Evolutionary conservation across 2,113 vertebrate species (phyloP).

Genomic region (Ctenomys sociabilis): DNA sequence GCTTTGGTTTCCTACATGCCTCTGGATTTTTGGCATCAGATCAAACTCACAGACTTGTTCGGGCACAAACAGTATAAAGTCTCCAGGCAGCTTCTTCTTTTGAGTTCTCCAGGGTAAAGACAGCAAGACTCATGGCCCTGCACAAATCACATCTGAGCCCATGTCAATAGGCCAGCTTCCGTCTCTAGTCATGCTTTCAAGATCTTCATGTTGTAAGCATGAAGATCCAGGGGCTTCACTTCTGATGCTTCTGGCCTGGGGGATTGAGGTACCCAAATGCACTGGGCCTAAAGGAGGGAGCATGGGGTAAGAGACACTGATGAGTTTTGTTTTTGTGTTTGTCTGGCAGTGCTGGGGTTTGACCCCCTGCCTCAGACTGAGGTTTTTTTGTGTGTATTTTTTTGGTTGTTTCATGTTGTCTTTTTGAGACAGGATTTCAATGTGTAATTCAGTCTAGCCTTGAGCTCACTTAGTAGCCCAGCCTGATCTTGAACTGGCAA

Average conservation of each 20-base stretch:
- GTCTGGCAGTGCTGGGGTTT: background rate
- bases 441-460: too few species aligned
- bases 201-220: background rate
- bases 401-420: too few species aligned
- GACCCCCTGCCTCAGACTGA: background rate
- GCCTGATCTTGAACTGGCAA: too few species aligned
- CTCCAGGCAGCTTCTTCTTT: constrained; percentile 73
- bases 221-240: background rate
- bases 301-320: background rate
- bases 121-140: constrained; percentile 37
- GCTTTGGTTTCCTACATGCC: constrained; percentile 76
- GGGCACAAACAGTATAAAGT: constrained; percentile 78
- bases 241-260: background rate
- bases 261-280: background rate
- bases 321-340: background rate
- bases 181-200: constrained; percentile 53
- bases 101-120: constrained; percentile 3
- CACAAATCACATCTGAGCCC: constrained; percentile 47
- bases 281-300: background rate
- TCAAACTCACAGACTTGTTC: constrained; percentile 81
- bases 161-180: constrained; percentile 24
- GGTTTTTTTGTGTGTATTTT: background rate
- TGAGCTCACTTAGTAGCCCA: too few species aligned
- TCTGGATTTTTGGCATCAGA: constrained; percentile 80
- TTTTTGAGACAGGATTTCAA: too few species aligned